A percentile compares a stretch with the other conserved stretches of the same genome.
These are phyloP conservation scores for Bombus soroeensis DNA, from an alignment of 1,140 invertebrate genomes.

Conservation along the genomic window DNA sequence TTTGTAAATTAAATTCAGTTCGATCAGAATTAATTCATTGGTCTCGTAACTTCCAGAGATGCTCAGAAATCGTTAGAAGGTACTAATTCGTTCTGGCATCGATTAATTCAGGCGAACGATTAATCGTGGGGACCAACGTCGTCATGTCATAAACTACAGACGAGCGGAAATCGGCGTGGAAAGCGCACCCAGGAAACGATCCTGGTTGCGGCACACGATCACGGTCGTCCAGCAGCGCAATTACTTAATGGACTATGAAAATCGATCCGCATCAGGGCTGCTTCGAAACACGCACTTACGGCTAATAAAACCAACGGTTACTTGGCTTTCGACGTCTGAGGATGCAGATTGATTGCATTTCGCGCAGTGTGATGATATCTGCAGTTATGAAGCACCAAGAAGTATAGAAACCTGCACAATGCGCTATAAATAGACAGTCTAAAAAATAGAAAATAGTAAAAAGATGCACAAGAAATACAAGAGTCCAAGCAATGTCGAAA, in stretches of 20 bases:
- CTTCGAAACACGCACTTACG: constrained; percentile 10
- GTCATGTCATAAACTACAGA: background rate
- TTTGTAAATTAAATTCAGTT: no score
- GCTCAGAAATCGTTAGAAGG: no score
- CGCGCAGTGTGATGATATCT: background rate
- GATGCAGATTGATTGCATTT: constrained; percentile 12
- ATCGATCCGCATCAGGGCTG: constrained; percentile 13
- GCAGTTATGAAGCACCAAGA: no score
- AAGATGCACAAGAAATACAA: no score
- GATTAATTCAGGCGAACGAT: constrained; percentile 15
- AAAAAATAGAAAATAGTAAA: no score
- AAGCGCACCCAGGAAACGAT: constrained; percentile 9
- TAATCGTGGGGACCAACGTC: background rate
- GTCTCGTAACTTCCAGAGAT: no score
- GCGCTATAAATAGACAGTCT: no score
- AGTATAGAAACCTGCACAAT: no score
- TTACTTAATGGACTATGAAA: constrained; percentile 54
- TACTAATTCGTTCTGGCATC: constrained; percentile 12
- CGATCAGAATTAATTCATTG: no score
- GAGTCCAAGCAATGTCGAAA: no score
- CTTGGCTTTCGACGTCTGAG: background rate
- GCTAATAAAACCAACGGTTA: constrained; percentile 36
- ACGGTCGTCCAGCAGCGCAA: constrained; percentile 15
- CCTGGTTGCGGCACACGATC: constrained; percentile 9
- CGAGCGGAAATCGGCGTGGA: constrained; percentile 21